phyloP scores from a whole-genome alignment of 2,888 invertebrate genomes.

The Eristalis tenax region DNA sequence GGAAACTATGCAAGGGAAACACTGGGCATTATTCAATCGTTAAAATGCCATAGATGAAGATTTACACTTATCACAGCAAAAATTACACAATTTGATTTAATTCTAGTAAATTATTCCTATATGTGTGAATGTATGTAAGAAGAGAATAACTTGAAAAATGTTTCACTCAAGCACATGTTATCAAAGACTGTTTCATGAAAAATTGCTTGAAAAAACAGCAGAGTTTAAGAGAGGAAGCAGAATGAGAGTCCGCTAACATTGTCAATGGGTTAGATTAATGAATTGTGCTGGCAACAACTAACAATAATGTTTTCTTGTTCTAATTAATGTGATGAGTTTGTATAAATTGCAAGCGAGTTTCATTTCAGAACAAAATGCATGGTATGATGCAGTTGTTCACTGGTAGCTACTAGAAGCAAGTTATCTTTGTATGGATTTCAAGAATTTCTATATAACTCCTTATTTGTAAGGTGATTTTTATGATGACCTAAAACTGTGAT shows the following conservation, averaged over 20 bases:
- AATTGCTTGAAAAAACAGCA: neutral
- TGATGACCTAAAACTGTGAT: neutral
- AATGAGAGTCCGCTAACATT: neutral
- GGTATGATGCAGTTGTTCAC: neutral
- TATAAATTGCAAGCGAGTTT: neutral
- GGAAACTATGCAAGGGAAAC: constrained; percentile 13
- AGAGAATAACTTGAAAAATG: constrained; percentile 1
- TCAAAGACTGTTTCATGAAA: neutral
- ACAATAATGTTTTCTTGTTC: neutral
- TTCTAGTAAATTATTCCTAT: neutral
- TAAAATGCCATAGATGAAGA: constrained; percentile 25
- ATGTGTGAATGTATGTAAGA: neutral
- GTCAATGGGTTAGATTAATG: neutral
- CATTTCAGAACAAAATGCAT: neutral
- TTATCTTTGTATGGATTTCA: neutral
- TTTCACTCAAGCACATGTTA: neutral
- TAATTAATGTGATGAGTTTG: neutral
- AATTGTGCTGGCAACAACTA: neutral
- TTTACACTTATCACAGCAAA: constrained; percentile 56
- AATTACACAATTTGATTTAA: constrained; percentile 23
- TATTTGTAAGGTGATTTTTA: neutral
- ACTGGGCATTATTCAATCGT: constrained; percentile 4
- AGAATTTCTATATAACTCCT: neutral
- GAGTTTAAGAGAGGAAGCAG: neutral
- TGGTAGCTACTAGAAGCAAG: no score